Evolutionary conservation across 2,113 vertebrate species (phyloP), one percentile per base, ranked within the genome.

Genomic region (Labeo rohita): DNA sequence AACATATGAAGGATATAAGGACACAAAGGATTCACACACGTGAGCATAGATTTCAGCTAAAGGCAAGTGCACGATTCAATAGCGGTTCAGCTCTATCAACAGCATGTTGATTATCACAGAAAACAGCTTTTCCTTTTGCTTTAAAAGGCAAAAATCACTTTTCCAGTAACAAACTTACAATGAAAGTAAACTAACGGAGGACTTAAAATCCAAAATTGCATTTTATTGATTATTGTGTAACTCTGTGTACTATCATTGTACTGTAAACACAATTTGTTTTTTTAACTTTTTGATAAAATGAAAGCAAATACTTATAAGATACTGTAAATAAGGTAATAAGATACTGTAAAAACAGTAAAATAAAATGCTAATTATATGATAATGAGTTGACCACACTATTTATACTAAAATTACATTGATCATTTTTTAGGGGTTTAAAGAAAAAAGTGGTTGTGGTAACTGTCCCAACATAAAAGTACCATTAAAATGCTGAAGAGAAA

Each of bases 11-110:
- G 68, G 65, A 75, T 56, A 70, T 66, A 28, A 49, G 23, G 13
- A 82, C 80, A 84, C 23, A 56, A 81, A 59, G 77, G 75, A 61
- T 82, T 63, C 56, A 52, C 18, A 61, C 70, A 82, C n/a, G 8
- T 39, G 87, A 85, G 80, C 65, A 39, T 54, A 23, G 63, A 50
- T 76, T 83, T 88, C 63, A 68, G 34, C 15, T 68, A 4, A 39
- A 68, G 23, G 63, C 63, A 28, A 12, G 34, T 1, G 36, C 34
- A 39, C 8, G 36, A 18, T 70, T 43, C 36, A 70, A 10, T 43
- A 72, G 15, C 68, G 43, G 68, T 70, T 70, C 3, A 39, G 66
- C 39, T 73, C 39, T 6, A 73, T n/a, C 4, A 45, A 47, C 68
- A 72, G 8, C 36, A 43, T 43, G 18, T 7, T 49, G 43, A 70